Conservation (phyloP, 2,113 vertebrate genomes). For the Coregonus clupeaformis region DNA sequence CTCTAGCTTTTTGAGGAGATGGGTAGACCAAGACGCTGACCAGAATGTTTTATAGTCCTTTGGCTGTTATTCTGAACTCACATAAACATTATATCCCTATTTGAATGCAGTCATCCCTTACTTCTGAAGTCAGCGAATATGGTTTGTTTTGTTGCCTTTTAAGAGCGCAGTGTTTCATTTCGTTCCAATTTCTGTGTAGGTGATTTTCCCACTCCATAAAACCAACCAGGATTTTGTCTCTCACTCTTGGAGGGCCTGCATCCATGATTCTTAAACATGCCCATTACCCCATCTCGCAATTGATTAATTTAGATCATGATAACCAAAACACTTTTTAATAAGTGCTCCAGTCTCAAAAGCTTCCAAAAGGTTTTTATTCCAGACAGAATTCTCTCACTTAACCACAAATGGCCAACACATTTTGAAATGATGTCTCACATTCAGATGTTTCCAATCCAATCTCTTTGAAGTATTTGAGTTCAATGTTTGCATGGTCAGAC, state of each 20-base stretch:
- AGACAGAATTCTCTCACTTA: neutral
- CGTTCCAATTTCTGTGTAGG: neutral
- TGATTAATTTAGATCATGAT: neutral
- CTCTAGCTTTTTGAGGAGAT: constrained; percentile 21
- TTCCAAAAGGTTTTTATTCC: neutral
- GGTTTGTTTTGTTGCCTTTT: neutral
- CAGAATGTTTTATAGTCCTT: neutral
- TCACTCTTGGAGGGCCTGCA: neutral
- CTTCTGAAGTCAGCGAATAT: neutral
- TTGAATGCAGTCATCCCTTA: neutral
- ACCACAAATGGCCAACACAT: neutral
- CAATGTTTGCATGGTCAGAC: neutral
- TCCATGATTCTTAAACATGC: neutral
- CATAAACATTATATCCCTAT: neutral
- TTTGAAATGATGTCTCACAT: neutral
- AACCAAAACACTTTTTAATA: neutral
- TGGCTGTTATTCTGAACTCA: neutral
- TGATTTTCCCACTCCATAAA: neutral
- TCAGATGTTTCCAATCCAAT: constrained; percentile 18
- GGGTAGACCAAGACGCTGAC: neutral
- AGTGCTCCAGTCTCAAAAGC: neutral
- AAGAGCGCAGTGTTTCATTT: neutral
- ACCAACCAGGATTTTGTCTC: neutral
- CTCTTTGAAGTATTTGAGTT: constrained; percentile 13
- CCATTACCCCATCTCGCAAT: neutral